Percentiles rank a stretch among this genome's conserved stretches.
These are phyloP conservation scores for Micronycteris hirsuta DNA, from an alignment of 2,113 vertebrate species.

Conservation along the genomic window DNA sequence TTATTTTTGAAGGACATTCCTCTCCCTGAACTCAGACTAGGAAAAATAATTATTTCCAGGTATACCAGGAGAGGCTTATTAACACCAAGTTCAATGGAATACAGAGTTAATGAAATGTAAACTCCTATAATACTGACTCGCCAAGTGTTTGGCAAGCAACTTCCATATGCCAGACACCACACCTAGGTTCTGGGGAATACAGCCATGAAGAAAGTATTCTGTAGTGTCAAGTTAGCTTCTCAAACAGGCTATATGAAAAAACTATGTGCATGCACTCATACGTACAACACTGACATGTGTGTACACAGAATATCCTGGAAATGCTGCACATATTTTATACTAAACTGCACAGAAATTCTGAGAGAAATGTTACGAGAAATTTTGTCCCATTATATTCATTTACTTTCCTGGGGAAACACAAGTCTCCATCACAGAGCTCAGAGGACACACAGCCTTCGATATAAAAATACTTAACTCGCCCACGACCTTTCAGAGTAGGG, in stretches of 20 bases:
- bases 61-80: not conserved
- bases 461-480: conserved; percentile 4
- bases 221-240: not conserved
- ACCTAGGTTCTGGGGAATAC: not conserved
- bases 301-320: not conserved
- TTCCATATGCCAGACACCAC: not conserved
- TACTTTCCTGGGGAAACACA: not conserved
- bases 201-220: not conserved
- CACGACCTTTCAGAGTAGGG: not conserved
- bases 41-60: conserved; percentile 13
- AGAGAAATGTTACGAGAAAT: not conserved
- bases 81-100: not conserved
- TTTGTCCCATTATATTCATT: not conserved
- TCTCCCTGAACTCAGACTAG: not conserved
- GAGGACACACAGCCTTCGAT: not conserved
- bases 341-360: not conserved
- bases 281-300: not conserved
- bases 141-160: not conserved
- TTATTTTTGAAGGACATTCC: conserved; percentile 12
- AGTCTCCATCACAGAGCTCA: not conserved
- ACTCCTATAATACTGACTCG: not conserved
- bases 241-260: not conserved
- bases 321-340: not conserved
- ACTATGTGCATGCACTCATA: not conserved
- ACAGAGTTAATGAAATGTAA: not conserved